phyloP scores from a whole-genome alignment of 2,888 invertebrate genomes.

The Leuctra nigra region DNA sequence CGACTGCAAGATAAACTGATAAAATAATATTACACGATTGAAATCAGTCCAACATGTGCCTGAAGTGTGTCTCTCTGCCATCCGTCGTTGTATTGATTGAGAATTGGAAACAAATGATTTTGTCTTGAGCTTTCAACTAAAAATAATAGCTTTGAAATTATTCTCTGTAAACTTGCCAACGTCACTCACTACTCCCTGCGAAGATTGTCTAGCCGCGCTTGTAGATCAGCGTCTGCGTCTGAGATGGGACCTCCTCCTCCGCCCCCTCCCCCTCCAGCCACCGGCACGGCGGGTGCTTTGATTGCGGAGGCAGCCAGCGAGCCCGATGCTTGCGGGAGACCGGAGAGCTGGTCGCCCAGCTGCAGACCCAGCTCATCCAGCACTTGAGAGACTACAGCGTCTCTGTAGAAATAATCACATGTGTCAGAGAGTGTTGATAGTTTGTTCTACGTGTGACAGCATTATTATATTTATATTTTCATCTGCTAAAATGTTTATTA shows the following conservation, averaged over 20 bases:
- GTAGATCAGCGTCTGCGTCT: conserved; percentile 96
- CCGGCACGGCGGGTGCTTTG: conserved; percentile 56
- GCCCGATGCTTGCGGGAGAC: conserved; percentile 66
- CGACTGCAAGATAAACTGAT: no score
- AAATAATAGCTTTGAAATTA: no score
- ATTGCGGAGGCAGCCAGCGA: conserved; percentile 48
- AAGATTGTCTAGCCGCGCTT: conserved; percentile 92
- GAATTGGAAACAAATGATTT: no score
- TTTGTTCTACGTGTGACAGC: no score
- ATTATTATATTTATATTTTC: background rate
- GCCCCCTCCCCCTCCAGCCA: conserved; percentile 43
- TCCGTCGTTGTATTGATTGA: no score
- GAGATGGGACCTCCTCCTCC: conserved; percentile 46
- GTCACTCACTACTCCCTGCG: conserved; percentile 64
- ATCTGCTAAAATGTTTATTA: background rate
- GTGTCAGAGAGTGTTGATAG: no score
- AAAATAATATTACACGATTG: no score
- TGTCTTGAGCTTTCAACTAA: no score
- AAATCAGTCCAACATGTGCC: no score
- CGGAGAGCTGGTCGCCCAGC: conserved; percentile 85
- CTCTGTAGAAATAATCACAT: conserved; percentile 65
- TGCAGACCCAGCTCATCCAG: conserved; percentile 96
- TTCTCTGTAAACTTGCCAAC: no score
- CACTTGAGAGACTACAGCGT: conserved; percentile 92
- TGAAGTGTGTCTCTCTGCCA: no score